Percentiles rank a stretch among this genome's conserved stretches.
These are phyloP conservation scores for Notamacropus eugenii DNA, from an alignment of 2,797 vertebrate genomes.

Conservation along the genomic window DNA sequence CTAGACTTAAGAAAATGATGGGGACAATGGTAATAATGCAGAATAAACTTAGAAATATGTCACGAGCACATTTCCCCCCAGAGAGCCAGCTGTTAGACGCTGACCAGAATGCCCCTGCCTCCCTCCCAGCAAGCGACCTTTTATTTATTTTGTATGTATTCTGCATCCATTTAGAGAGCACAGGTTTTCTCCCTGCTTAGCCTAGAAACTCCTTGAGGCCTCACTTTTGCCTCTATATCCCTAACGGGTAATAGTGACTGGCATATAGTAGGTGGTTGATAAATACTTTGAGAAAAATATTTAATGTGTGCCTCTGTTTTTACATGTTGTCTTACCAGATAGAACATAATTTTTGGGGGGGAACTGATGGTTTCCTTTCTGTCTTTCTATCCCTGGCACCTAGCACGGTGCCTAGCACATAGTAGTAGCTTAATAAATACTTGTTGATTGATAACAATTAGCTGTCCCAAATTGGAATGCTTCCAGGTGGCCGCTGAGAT, in stretches of 20 bases:
- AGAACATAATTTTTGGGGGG: too few relatives aligned
- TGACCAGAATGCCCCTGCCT: not conserved
- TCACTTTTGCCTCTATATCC: constrained; percentile 9
- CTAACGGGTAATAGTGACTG: not conserved
- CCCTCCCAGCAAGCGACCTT: not conserved
- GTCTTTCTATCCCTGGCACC: too few relatives aligned
- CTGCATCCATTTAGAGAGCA: not conserved
- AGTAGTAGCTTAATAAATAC: too few relatives aligned
- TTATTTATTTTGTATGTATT: not conserved
- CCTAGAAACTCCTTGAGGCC: not conserved
- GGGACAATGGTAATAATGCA: not conserved
- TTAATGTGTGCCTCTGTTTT: too few relatives aligned
- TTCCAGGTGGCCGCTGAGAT: too few relatives aligned
- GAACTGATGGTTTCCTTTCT: too few relatives aligned
- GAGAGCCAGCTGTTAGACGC: not conserved
- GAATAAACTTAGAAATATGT: not conserved
- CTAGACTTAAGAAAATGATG: not conserved
- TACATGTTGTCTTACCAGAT: too few relatives aligned
- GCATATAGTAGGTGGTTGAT: not conserved
- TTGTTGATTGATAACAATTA: too few relatives aligned
- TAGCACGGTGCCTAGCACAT: too few relatives aligned
- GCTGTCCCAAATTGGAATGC: too few relatives aligned
- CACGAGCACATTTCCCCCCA: not conserved
- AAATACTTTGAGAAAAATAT: too few relatives aligned
- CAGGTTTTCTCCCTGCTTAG: not conserved